Percentiles rank a stretch among this genome's conserved stretches.
These are phyloP conservation scores for Apostichopus parvimensis DNA, from an alignment of 35 echinoderm and acorn worm species.

Conservation along the genomic window DNA sequence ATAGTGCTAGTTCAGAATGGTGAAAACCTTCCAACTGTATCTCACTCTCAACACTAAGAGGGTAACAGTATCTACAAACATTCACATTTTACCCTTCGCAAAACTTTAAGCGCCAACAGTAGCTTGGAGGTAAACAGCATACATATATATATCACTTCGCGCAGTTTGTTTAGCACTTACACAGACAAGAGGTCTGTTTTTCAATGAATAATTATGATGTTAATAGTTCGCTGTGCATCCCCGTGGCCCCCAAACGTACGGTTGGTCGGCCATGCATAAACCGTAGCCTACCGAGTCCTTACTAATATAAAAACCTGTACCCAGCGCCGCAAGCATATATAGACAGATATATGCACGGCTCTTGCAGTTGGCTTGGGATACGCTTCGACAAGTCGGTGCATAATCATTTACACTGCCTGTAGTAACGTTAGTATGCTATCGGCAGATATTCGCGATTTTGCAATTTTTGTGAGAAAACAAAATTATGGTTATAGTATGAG, in stretches of 20 bases:
- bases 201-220: slow-evolving; percentile 55
- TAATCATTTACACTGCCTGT: slow-evolving; percentile 30
- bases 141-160: background rate
- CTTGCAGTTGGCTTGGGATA: slow-evolving; percentile 12
- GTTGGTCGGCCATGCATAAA: slow-evolving; percentile 46
- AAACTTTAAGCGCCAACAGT: background rate
- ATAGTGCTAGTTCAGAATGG: too few species aligned
- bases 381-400: slow-evolving; percentile 34
- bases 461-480: background rate
- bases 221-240: slow-evolving; percentile 36
- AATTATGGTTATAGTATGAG: too few species aligned
- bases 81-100: background rate
- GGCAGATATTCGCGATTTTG: background rate
- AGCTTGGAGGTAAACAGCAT: slow-evolving; percentile 14
- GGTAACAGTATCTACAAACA: background rate
- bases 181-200: slow-evolving; percentile 51
- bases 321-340: slow-evolving; percentile 7
- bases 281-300: background rate
- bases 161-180: slow-evolving; percentile 53
- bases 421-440: background rate
- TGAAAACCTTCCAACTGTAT: too few species aligned
- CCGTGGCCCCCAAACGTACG: slow-evolving; percentile 45
- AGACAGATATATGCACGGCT: background rate
- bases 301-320: slow-evolving; percentile 24
- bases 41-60: background rate